Percentiles rank a stretch among this genome's conserved stretches.
Conservation (phyloP, 2,797 vertebrate species). For the Periophthalmus magnuspinnatus region DNA sequence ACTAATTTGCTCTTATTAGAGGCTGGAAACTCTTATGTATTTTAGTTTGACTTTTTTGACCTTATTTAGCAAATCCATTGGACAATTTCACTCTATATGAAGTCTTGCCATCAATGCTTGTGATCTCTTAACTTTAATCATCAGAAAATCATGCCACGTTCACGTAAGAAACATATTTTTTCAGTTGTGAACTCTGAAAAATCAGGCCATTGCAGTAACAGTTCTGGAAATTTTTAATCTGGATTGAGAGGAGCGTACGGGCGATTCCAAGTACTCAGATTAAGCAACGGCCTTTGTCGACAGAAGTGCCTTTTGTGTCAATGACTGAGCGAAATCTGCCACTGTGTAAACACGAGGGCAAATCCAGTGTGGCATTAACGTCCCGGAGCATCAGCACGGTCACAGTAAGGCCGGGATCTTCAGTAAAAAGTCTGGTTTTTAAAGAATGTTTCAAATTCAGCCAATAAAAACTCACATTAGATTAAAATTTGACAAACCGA, state of each 20-base stretch:
- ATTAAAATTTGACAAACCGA: conserved; percentile 7
- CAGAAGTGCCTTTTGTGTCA: conserved; percentile 52
- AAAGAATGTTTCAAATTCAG: background rate
- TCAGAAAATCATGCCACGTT: background rate
- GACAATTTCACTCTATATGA: background rate
- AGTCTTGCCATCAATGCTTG: background rate
- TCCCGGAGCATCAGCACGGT: background rate
- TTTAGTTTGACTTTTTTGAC: background rate
- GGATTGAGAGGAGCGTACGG: conserved; percentile 57
- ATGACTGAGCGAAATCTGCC: conserved; percentile 27
- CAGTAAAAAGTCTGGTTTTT: background rate
- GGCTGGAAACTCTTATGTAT: background rate
- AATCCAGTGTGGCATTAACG: conserved; percentile 32
- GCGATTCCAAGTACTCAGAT: conserved; percentile 67
- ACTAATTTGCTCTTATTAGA: background rate
- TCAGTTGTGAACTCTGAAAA: conserved; percentile 1
- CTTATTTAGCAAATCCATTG: background rate
- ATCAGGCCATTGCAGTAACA: conserved; percentile 32
- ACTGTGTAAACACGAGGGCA: conserved; percentile 36
- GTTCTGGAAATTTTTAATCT: conserved; percentile 65
- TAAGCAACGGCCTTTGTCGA: conserved; percentile 51
- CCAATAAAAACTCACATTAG: background rate
- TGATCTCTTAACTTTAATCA: background rate
- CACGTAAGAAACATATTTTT: background rate
- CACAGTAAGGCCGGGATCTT: background rate